Conservation (phyloP, 2,797 vertebrate genomes). For the Dendrocincla fuliginosa region DNA sequence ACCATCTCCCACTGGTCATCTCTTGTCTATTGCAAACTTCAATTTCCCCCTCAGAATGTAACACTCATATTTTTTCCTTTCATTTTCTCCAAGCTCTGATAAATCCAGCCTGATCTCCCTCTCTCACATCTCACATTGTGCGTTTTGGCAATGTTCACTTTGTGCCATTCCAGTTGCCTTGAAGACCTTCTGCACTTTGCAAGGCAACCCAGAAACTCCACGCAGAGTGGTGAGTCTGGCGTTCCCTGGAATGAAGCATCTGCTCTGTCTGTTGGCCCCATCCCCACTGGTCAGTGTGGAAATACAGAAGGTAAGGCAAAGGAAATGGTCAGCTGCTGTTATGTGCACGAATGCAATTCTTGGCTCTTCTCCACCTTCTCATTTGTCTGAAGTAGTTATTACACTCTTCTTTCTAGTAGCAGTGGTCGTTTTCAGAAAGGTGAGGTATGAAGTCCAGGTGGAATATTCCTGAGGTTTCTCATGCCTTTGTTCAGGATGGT, state of each 20-base stretch:
- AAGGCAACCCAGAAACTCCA: neutral
- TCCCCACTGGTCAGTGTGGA: neutral
- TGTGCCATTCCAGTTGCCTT: neutral
- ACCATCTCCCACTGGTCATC: neutral
- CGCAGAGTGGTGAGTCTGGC: neutral
- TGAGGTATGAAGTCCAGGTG: neutral
- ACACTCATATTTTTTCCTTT: neutral
- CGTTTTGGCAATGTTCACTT: rapidly evolving
- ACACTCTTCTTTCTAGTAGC: neutral
- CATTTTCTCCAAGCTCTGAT: neutral
- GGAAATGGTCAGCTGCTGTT: neutral
- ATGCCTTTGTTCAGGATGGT: neutral
- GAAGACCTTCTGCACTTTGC: neutral
- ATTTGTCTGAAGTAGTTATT: neutral
- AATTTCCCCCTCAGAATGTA: neutral
- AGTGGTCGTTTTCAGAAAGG: neutral
- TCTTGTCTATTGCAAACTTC: neutral
- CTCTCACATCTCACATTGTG: neutral
- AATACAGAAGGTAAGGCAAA: neutral
- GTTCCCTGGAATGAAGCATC: neutral
- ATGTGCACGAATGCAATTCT: neutral
- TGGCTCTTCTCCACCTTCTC: neutral
- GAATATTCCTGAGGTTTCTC: neutral
- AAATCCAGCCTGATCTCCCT: neutral
- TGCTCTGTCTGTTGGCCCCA: neutral